phyloP scores from a whole-genome alignment of 2,888 invertebrate species.

The Tupiocoris notatus region DNA sequence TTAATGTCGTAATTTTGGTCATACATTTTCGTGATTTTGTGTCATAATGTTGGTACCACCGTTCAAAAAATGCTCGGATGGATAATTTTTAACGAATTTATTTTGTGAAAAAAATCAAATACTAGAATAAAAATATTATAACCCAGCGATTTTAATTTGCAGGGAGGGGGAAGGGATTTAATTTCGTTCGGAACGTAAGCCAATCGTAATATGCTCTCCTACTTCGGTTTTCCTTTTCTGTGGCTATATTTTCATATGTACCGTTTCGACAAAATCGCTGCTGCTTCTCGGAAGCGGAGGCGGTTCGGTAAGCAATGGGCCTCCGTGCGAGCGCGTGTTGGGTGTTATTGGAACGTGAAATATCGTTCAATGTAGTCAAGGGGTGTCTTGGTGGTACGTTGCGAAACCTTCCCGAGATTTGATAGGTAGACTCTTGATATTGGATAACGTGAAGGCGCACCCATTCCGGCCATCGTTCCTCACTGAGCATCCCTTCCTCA shows the following conservation, averaged over 20 bases:
- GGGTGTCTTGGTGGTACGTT: background rate
- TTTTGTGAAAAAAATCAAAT: no score
- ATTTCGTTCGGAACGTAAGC: no score
- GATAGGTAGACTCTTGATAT: conserved; percentile 39
- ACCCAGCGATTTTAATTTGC: no score
- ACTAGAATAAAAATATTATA: no score
- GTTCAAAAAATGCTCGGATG: no score
- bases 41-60: no score
- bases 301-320: no score
- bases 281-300: background rate
- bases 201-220: no score
- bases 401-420: conserved; percentile 20
- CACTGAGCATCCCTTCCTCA: background rate
- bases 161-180: no score
- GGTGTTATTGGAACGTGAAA: conserved; percentile 35
- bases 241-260: background rate
- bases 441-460: conserved; percentile 14
- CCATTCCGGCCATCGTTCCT: background rate
- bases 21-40: no score
- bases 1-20: no score
- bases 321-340: conserved; percentile 16
- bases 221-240: background rate
- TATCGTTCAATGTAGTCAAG: conserved; percentile 25
- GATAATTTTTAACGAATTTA: no score
- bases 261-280: background rate